Evolutionary conservation across 2,113 vertebrate species (phyloP).

Genomic region (Lampris incognitus): DNA sequence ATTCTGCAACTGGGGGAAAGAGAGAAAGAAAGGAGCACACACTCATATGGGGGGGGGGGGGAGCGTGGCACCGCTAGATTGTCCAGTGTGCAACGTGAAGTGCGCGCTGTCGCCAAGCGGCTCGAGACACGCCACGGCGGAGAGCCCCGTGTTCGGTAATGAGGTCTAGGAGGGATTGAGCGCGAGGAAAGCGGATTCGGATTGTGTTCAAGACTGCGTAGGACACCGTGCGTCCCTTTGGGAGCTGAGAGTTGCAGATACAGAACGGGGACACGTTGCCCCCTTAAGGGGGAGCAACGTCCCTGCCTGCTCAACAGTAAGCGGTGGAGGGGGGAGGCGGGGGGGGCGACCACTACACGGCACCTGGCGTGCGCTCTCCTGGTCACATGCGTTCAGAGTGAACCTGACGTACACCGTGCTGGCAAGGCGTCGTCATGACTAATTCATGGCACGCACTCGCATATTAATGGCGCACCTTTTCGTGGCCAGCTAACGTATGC

Average conservation of each 20-base stretch:
- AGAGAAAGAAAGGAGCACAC: constrained; percentile 30
- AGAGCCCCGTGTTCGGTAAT: constrained; percentile 51
- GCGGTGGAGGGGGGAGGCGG: too few species aligned
- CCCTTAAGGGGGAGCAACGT: constrained; percentile 58
- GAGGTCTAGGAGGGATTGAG: constrained; percentile 59
- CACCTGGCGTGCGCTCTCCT: constrained; percentile 37
- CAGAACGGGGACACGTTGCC: constrained; percentile 47
- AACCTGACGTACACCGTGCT: constrained; percentile 54
- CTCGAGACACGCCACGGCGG: constrained; percentile 33
- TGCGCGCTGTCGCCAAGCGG: constrained; percentile 10
- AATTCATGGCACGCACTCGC: constrained; percentile 79
- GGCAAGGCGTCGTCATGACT: constrained; percentile 55
- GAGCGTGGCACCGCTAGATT: constrained; percentile 27
- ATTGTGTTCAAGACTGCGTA: constrained; percentile 51
- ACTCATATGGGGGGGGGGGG: constrained; percentile 34
- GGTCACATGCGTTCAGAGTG: constrained; percentile 37
- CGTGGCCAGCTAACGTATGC: constrained; percentile 74
- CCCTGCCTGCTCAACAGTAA: constrained; percentile 34
- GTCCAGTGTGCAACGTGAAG: constrained; percentile 6
- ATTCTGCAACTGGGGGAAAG: constrained; percentile 36
- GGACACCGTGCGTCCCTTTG: constrained; percentile 34
- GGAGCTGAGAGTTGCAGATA: constrained; percentile 74
- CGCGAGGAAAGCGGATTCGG: constrained; percentile 17
- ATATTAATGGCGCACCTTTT: constrained; percentile 82
- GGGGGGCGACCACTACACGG: constrained; percentile 12